Base-by-base conservation (phyloP, 2,888 invertebrate species). In the Anthrax anthrax region DNA sequence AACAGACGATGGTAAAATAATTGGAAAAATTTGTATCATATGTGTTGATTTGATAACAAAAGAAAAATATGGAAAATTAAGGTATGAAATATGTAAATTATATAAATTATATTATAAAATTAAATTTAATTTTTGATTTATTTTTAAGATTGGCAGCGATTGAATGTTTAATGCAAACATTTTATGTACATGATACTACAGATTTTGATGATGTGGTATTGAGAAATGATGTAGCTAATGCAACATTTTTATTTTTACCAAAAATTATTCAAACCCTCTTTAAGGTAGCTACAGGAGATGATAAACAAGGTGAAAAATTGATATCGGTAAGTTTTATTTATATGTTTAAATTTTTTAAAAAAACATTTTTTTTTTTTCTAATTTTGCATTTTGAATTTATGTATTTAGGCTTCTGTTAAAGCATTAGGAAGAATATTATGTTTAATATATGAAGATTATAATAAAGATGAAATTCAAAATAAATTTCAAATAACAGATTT, bases 11-110 rank as follows among this genome's bases (percentile, higher is more conserved):
- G 71, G 75, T 3, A 69, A 76, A 1, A 67, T 77, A 54, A 57
- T 85, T 40, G 79, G 80, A 4, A 78, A 81, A 58, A 75, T 79
- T 42, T 70, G 85, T 40, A 78, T 77, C 55, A 71, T 79, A 1
- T 72, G 78, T 16, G 68, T 81, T 2, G 76, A 79, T 54, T 65
- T 85, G 17, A 78, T 81, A 12, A 77, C 77, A 59, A 63, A 68
- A 34, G 85, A 86, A 60, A 80, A 75, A 59, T 73, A 77, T 37
- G 69, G 73, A 36, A 63, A 72, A 39, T 64, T 87, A 14, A 77
- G 80, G 81, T 84, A 65, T 60, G 36, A 23, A 23, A 23, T 23
- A 23, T 23, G 8, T 23, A 8, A 6, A 23, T 4, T 23, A 23
- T 23, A 8, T 23, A 23, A 4, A 23, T 6, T 23, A 23, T n/a